A percentile compares a stretch with the other conserved stretches of the same genome.
Conservation (phyloP, 1,140 invertebrate species). For the Lepeophtheirus salmonis region DNA sequence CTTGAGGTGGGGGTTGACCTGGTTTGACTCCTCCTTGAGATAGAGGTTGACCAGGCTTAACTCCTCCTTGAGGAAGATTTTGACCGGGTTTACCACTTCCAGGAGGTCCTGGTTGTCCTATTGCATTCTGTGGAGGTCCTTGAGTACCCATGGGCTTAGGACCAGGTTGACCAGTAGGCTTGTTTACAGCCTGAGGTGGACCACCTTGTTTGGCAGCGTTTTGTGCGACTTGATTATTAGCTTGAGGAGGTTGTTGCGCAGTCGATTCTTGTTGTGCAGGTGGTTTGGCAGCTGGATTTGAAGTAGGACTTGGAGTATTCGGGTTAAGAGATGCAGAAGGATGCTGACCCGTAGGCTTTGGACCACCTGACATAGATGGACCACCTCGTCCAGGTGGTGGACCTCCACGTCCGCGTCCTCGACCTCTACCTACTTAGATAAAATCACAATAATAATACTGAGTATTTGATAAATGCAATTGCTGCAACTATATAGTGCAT, state of each 20-base stretch:
- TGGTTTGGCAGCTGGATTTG: too few relatives aligned
- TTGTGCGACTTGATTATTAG: not conserved
- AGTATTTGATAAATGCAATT: too few relatives aligned
- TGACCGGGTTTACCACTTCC: not conserved
- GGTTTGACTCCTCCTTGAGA: not conserved
- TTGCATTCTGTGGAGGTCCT: not conserved
- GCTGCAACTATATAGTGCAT: too few relatives aligned
- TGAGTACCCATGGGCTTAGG: not conserved
- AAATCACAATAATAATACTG: not conserved
- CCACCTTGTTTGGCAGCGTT: not conserved
- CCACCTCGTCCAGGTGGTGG: not conserved
- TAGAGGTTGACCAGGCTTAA: not conserved
- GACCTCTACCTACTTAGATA: constrained; percentile 6
- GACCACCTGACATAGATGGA: too few relatives aligned
- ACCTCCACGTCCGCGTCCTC: constrained; percentile 6
- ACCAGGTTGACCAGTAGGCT: not conserved
- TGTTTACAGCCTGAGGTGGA: not conserved
- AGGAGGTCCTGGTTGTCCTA: not conserved
- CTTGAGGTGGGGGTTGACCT: not conserved
- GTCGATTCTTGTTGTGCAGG: not conserved
- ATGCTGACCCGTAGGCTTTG: too few relatives aligned
- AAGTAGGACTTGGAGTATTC: too few relatives aligned
- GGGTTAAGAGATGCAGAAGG: too few relatives aligned
- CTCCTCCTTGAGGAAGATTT: not conserved
- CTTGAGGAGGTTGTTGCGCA: not conserved